Evolutionary conservation across 2,797 vertebrate species (phyloP), one percentile per base, ranked within the genome.

Genomic region (Neopelma chrysocephalum): DNA sequence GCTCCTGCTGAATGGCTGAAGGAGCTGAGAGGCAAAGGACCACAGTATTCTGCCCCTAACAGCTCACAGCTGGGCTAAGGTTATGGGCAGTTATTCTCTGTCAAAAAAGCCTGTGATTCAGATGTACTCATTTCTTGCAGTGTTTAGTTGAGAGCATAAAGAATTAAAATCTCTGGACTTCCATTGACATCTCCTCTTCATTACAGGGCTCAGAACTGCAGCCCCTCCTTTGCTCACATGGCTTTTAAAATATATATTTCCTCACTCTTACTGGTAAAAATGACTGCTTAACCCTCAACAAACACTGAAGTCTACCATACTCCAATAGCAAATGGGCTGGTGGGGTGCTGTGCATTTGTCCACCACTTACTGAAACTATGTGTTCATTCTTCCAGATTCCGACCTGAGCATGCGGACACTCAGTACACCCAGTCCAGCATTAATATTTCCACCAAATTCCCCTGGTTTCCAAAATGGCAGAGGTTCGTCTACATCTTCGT

Each of bases 321-420:
- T 69, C 26, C 45, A 11, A 42, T 25, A 69, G 26, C 42, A 47
- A 56, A 32, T 0, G 2, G 36, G 29, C 40, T 47, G 14, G 32
- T 1, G 6, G 31, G 20, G 9, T 29, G 32, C 69, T 80, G 66
- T 32, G 23, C 3, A 1, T 53, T 45, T 9, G 1, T 19, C 12
- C 19, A 14, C 15, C 1, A 3, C 61, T 97, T 76, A 96, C 34
- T n/a, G 68, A 75, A 95, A 12, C 54, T 29, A 4, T 86, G 48
- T 94, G 20, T 94, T 96, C 90, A 96, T 17, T 96, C 95, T 98
- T 98, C 91, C 98, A 99, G 99, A 99, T 97, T 98, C 99, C 7
- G 99, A 99, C 98, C 98, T 98, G 97, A 99, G 99, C 97, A 99
- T 99, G 94, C 98, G 99, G 90, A 99, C 99, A 0, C 98, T 99